A percentile compares a stretch with the other conserved stretches of the same genome.
Evolutionary conservation across 53 echinoderm and acorn worm species (phyloP).

Genomic region (Hippasteria phrygiana): DNA sequence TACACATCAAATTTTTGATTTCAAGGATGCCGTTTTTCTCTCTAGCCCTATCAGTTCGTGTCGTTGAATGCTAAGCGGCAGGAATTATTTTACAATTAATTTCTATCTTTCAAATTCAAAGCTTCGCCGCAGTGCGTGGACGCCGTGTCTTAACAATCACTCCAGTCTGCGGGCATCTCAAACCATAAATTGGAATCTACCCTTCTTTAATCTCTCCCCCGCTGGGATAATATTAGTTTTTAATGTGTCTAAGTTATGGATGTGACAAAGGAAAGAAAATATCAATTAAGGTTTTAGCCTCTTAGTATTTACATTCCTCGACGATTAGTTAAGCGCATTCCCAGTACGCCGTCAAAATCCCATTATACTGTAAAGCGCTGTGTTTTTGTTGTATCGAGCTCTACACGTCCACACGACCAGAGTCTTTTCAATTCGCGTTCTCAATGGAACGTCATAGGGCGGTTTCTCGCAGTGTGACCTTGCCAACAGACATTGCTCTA

Average conservation of each 20-base stretch:
- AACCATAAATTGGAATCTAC: not conserved
- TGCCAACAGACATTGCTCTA: constrained; percentile 18
- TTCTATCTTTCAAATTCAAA: not conserved
- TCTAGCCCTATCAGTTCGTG: not conserved
- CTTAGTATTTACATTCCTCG: constrained; percentile 18
- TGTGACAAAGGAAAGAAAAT: constrained; percentile 39
- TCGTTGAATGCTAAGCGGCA: not conserved
- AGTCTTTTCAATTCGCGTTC: constrained; percentile 5
- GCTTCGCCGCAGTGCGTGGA: not conserved
- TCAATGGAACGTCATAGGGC: constrained; percentile 21
- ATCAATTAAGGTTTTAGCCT: constrained; percentile 1
- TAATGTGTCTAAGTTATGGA: constrained; percentile 52
- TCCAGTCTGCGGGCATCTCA: not conserved
- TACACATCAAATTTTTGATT: not conserved
- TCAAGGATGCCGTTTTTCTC: not conserved
- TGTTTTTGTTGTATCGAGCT: not conserved
- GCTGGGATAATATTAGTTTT: constrained; percentile 58
- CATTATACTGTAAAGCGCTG: not conserved
- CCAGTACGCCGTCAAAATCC: not conserved
- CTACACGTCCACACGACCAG: not conserved
- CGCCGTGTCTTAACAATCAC: constrained; percentile 5
- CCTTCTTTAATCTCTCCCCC: constrained; percentile 10
- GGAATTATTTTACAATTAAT: not conserved
- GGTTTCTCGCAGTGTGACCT: constrained; percentile 34
- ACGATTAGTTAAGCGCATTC: constrained; percentile 42